Evolutionary conservation across 2,888 invertebrate genomes (phyloP).

Genomic region (Callyntrura sp.): DNA sequence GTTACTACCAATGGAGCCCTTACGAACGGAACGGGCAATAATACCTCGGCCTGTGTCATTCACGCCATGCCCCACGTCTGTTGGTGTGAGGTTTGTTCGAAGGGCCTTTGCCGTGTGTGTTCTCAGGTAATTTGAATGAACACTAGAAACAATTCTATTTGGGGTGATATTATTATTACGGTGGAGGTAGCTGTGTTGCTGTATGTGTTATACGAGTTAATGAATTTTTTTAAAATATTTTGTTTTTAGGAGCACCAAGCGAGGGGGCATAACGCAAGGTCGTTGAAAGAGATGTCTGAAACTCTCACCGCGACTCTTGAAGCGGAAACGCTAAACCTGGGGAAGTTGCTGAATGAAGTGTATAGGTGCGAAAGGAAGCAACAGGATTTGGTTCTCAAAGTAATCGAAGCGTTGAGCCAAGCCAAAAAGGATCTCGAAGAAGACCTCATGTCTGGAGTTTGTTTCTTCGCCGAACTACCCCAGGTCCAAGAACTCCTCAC

Average conservation of each 20-base stretch:
- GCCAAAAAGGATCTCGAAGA: conserved; percentile 91
- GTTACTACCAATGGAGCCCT: conserved; percentile 76
- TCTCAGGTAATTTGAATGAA: conserved; percentile 78
- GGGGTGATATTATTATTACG: too few relatives aligned
- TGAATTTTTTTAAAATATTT: too few relatives aligned
- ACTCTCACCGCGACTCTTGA: conserved; percentile 84
- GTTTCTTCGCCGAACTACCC: conserved; percentile 88
- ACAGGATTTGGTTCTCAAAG: conserved; percentile 90
- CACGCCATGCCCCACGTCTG: conserved; percentile 83
- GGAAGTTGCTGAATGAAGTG: conserved; percentile 90
- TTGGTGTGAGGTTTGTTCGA: conserved; percentile 83
- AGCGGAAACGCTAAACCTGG: conserved; percentile 89
- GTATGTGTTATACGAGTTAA: too few relatives aligned
- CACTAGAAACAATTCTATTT: too few relatives aligned
- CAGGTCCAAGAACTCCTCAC: conserved; percentile 85
- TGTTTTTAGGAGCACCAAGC: conserved; percentile 80
- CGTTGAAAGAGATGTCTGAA: conserved; percentile 83
- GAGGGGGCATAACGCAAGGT: conserved; percentile 82
- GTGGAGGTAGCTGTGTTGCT: too few relatives aligned
- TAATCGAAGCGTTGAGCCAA: conserved; percentile 88
- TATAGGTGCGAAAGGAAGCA: conserved; percentile 89
- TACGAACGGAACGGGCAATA: conserved; percentile 70
- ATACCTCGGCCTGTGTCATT: conserved; percentile 81
- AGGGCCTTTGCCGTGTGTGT: conserved; percentile 83
- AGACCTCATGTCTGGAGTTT: conserved; percentile 90